phyloP scores from a whole-genome alignment of 1,140 invertebrate species.

The Globodera ellingtonae region DNA sequence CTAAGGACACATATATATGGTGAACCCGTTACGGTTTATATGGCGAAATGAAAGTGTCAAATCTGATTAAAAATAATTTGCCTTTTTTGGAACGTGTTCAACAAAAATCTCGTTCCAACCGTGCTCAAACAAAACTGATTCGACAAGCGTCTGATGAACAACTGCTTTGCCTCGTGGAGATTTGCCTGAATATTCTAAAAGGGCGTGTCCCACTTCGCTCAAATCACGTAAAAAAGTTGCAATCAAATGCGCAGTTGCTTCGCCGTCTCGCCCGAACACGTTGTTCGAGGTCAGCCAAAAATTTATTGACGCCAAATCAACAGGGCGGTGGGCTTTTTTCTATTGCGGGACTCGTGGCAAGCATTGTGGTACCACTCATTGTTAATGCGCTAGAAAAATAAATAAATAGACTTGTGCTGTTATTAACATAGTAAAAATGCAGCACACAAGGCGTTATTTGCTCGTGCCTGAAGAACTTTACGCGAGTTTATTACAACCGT shows the following conservation, averaged over 20 bases:
- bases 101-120: background rate
- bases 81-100: background rate
- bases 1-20: slow-evolving; percentile 31
- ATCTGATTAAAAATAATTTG: background rate
- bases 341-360: slow-evolving; percentile 3
- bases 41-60: background rate
- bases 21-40: no score
- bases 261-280: slow-evolving; percentile 13
- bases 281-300: slow-evolving; percentile 8
- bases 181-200: slow-evolving; percentile 31
- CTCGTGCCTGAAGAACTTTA: slow-evolving; percentile 34
- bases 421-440: background rate
- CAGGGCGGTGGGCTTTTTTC: slow-evolving; percentile 3
- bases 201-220: slow-evolving; percentile 21
- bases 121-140: background rate
- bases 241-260: slow-evolving; percentile 18
- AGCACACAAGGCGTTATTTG: slow-evolving; percentile 30
- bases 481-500: background rate
- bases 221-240: background rate
- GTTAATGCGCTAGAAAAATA: background rate
- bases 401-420: background rate
- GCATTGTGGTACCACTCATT: background rate
- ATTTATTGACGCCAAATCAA: slow-evolving; percentile 8
- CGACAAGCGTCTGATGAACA: slow-evolving; percentile 14
- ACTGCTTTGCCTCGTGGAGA: slow-evolving; percentile 19